Base-by-base conservation (phyloP, 2,797 vertebrate species). In the Eidolon dupreanum region DNA sequence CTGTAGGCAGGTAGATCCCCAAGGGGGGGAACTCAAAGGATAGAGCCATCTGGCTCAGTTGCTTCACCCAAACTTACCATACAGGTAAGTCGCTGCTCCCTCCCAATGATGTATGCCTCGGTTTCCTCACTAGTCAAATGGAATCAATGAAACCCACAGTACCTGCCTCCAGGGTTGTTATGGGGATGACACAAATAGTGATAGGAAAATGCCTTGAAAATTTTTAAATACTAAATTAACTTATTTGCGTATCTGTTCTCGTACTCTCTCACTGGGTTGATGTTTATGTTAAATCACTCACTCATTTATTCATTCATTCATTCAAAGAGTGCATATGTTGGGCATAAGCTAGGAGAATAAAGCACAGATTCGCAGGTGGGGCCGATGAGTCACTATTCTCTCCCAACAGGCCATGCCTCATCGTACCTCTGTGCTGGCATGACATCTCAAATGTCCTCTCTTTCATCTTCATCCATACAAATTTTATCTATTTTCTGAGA, bases 391-490 rank as follows among this genome's bases (percentile, higher is more conserved):
- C n/a, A 9, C n/a, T 4, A 5, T 22, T 38, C 11, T 43, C 55
- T 49, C 33, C 13, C n/a, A 63, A 0, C 4, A 2, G 1, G 8
- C 8, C 31, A 7, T 7, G 11, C 16, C n/a, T 12, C 0, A 0
- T 19, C 10, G 36, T 28, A 51, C 3, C 5, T 59, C 43, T 6
- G 59, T 28, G 46, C 16, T 28, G 17, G 15, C 41, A 41, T 33
- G 28, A 53, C 22, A 22, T 51, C 59, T 43, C 53, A 33, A 57
- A 8, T 0, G 49, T 46, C 61, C 65, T 33, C 46, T 81, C 46
- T 11, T 11, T 51, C n/a, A 28, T 22, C 46, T 31, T 38, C 26
- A 10, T 49, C 28, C 5, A 3, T 5, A 66, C 65, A 31, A 6
- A 51, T 28, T 38, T 59, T 38, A 0, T 20, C 36, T 41, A 0